Conservation (phyloP, 64 coral and sea anemone species). For the Montipora sp. region DNA sequence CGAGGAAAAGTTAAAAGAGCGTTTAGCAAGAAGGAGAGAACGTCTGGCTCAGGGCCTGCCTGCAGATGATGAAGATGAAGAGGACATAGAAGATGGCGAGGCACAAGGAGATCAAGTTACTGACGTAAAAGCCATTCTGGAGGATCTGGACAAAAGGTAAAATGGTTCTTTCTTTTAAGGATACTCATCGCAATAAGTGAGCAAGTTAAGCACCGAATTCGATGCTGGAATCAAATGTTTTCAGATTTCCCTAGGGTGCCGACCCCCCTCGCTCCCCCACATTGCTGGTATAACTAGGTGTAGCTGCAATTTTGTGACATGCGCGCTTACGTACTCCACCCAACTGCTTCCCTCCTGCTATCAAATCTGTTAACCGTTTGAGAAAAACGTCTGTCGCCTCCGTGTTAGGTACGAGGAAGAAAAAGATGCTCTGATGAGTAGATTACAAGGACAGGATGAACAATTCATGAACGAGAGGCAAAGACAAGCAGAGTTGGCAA, state of each 20-base stretch:
- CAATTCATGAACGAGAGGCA: constrained; percentile 89
- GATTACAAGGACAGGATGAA: constrained; percentile 77
- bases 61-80: constrained; percentile 79
- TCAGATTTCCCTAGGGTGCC: no score
- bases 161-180: not conserved
- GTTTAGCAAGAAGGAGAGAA: constrained; percentile 82
- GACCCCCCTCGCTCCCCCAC: no score
- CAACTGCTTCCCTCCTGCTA: no score
- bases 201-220: no score
- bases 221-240: no score
- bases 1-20: constrained; percentile 92
- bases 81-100: constrained; percentile 58
- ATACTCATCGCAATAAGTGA: no score
- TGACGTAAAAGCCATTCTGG: constrained; percentile 68
- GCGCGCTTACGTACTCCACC: no score
- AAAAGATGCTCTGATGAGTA: constrained; percentile 87
- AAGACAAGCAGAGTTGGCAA: constrained; percentile 92
- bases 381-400: not conserved
- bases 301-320: no score
- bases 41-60: constrained; percentile 85
- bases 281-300: no score
- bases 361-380: no score
- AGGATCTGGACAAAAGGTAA: constrained; percentile 87
- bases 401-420: constrained; percentile 84
- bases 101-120: constrained; percentile 28